Conservation (phyloP, 1,140 invertebrate genomes). For the Acromyrmex charruanus region DNA sequence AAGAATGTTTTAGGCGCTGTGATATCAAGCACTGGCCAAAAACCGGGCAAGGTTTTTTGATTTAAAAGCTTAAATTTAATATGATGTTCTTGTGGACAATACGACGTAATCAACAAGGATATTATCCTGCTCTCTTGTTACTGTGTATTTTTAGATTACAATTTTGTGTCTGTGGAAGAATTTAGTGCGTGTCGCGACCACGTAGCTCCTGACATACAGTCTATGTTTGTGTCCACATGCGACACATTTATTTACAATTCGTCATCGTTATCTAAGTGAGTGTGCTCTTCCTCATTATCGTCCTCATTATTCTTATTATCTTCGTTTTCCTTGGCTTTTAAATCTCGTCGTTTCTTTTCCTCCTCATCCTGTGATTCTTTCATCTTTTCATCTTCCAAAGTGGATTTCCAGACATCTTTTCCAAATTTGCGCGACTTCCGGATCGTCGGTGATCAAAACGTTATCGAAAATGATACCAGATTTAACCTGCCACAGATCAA, state of each 20-base stretch:
- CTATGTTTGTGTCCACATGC: conserved; percentile 63
- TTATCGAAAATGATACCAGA: conserved; percentile 99
- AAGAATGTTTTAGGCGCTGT: conserved; percentile 27
- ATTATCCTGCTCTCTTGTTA: conserved; percentile 48
- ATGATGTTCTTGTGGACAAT: neutral
- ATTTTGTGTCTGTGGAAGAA: conserved; percentile 64
- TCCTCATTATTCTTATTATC: conserved; percentile 89
- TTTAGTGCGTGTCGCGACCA: conserved; percentile 74
- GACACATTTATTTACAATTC: conserved; percentile 88
- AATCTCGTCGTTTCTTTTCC: conserved; percentile 89
- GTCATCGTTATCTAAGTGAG: conserved; percentile 87
- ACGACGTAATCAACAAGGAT: neutral
- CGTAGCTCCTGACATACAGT: conserved; percentile 86
- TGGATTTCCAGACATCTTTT: conserved; percentile 87
- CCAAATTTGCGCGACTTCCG: conserved; percentile 88
- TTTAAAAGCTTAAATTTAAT: conserved; percentile 11
- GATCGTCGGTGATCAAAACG: conserved; percentile 97
- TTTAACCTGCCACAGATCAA: conserved; percentile 99
- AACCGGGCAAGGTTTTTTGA: conserved; percentile 3
- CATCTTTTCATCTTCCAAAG: conserved; percentile 95
- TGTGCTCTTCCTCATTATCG: conserved; percentile 86
- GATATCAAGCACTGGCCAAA: conserved; percentile 19
- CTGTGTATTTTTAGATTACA: conserved; percentile 47
- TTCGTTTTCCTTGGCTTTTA: conserved; percentile 88
- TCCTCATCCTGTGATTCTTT: conserved; percentile 96